Evolutionary conservation across 2,113 vertebrate genomes (phyloP), one percentile per base, ranked within the genome.

Genomic region (Martes martes): DNA sequence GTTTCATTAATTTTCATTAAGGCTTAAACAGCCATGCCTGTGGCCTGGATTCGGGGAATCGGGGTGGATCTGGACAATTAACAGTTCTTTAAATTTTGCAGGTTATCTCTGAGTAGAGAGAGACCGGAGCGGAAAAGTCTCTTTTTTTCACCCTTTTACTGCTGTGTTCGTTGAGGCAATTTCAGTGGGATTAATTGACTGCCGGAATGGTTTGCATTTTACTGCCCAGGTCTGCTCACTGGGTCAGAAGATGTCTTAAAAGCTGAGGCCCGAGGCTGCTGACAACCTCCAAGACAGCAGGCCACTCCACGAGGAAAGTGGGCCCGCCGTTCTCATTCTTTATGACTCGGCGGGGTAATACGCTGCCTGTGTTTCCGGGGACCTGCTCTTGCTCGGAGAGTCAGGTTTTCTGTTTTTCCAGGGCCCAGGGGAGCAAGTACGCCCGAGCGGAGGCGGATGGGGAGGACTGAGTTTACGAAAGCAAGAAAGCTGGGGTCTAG

Each of bases 181-280:
- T 97, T 97, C 91, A 67, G 93, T 69, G 91, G 93, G 82, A 95
- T 91, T 97, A 91, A 97, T 74, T 94, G 96, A 83, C 65, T 92
- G 39, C 80, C 61, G 42, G 36, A 82, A 94, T 78, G 50, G 73
- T 80, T 97, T 96, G 96, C 89, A 93, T 96, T 97, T 97, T 96
- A 97, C 85, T 84, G 91, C 31, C 45, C 31, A 63, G 52, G 28
- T 96, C 92, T 97, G 86, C 42, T 88, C 59, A 31, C 0, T 47
- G 95, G 95, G 91, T 98, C 95, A 85, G 91, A 97, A 91, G 95
- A 93, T 89, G 55, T 91, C 76, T 16, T 85, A 65, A 91, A 96
- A 91, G 59, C 67, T 33, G 52, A 95, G 94, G 59, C 89, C 90
- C n/a, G 7, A 26, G 47, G 18, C 89, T 87, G 63, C 63, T 74